Base-by-base conservation (phyloP, 2,797 vertebrate genomes). In the Darevskia mixta region DNA sequence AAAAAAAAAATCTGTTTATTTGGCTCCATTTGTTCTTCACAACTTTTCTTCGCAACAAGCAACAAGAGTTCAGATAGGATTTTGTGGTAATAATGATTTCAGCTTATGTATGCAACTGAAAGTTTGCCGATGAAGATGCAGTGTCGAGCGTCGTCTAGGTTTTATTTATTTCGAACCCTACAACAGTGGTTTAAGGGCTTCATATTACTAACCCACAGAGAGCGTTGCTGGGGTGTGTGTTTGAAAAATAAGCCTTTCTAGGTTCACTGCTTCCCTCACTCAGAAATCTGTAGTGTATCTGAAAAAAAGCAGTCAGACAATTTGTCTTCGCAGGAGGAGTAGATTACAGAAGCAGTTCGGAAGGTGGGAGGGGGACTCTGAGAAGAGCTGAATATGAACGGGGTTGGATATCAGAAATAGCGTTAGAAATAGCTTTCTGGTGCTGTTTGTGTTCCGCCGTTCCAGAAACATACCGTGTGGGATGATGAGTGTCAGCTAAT, bases 261-360 rank as follows among this genome's bases (percentile, higher is more conserved):
- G 29, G 88, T 49, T 95, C 77, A 89, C 45, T 87, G 43, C 69
- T 92, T 92, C 93, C 23, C 79, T 93, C 73, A 85, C n/a, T 23
- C 41, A 90, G 72, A 72, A 89, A 90, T 89, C 72, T 55, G 66
- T 92, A 95, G 43, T 69, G 80, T 88, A 89, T 93, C 91, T 94
- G 90, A 94, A 93, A 81, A 92, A 87, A 92, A 95, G 69, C 78
- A 95, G 85, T 38, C 78, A 91, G 80, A 86, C 35, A 89, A 87
- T 86, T 91, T 93, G 86, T 95, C 89, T 93, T 95, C 88, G 87
- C 76, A 92, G 85, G 77, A 93, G 18, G 20, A 92, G 38, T 15
- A 87, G 83, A 93, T 93, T 91, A 90, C 4, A 85, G 73, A 94
- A 95, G 90, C 9, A 35, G 8, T 87, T 91, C 86, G 86, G 76